These are phyloP conservation scores for Caenorhabditis briggsae DNA, from an alignment of 1,140 invertebrate species.

Conservation along the genomic window DNA sequence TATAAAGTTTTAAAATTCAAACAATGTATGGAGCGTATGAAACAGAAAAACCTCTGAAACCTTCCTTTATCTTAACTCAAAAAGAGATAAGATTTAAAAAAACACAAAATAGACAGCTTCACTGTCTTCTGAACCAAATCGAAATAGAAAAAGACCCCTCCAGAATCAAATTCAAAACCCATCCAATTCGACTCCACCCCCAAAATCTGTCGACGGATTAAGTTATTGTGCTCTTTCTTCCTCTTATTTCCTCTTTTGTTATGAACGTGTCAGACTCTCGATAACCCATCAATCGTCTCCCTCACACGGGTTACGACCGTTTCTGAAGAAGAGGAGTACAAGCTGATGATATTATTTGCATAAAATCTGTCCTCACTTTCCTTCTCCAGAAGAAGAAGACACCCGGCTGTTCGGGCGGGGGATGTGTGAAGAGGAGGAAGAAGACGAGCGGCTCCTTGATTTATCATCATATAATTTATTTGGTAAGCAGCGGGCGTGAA, in stretches of 20 bases:
- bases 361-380: constrained; percentile 31
- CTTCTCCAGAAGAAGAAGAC: neutral
- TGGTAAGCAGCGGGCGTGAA: constrained; percentile 4
- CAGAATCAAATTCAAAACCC: too few species aligned
- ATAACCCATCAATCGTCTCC: constrained; percentile 50
- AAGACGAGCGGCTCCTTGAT: constrained; percentile 33
- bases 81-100: too few species aligned
- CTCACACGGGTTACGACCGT: constrained; percentile 3
- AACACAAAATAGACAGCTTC: too few species aligned
- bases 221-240: constrained; percentile 47
- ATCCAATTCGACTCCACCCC: constrained; percentile 27
- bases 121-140: too few species aligned
- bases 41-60: too few species aligned
- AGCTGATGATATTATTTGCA: constrained; percentile 55
- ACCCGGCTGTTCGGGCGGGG: constrained; percentile 33
- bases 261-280: constrained; percentile 54
- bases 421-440: neutral
- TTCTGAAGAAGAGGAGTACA: neutral
- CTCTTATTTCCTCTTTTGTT: constrained; percentile 18
- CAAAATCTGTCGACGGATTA: constrained; percentile 55
- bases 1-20: too few species aligned
- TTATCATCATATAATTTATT: constrained; percentile 57
- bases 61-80: too few species aligned
- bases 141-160: too few species aligned
- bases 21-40: too few species aligned